Evolutionary conservation across 2,113 vertebrate species (phyloP).

Genomic region (Oriolus oriolus): DNA sequence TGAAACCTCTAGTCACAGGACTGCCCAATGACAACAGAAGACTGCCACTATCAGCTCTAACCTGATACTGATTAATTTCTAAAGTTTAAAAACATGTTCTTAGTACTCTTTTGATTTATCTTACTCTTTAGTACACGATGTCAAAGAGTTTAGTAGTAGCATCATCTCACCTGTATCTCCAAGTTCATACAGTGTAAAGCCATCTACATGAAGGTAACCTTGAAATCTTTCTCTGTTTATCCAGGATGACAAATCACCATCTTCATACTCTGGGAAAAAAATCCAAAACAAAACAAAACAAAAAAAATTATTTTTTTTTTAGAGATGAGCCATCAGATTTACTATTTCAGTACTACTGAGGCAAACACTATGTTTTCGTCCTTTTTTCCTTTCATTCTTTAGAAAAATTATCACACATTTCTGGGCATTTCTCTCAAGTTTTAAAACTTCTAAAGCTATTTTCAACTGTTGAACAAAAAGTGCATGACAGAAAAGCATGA

Average conservation of each 20-base stretch:
- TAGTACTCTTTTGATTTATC: neutral
- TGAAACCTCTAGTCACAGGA: neutral
- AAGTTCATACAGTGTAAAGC: conserved; percentile 93
- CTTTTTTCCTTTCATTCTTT: neutral
- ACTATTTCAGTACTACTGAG: neutral
- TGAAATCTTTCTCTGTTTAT: conserved; percentile 94
- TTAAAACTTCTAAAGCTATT: neutral
- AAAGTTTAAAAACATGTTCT: neutral
- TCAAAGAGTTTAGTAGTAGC: neutral
- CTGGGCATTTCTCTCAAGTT: neutral
- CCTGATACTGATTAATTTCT: neutral
- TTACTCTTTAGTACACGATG: neutral
- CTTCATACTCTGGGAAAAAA: conserved; percentile 88
- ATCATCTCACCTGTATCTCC: conserved; percentile 87
- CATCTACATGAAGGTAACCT: conserved; percentile 89
- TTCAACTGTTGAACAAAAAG: neutral
- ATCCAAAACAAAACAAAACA: neutral
- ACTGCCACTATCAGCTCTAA: neutral
- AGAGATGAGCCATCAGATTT: neutral
- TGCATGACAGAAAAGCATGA: rapidly evolving
- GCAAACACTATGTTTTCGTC: neutral
- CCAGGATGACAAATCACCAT: conserved; percentile 90
- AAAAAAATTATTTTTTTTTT: neutral
- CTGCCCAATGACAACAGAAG: neutral
- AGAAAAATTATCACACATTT: neutral